These are phyloP conservation scores for Lepidochrysops patricia DNA, from an alignment of 2,888 invertebrate genomes.

Conservation along the genomic window DNA sequence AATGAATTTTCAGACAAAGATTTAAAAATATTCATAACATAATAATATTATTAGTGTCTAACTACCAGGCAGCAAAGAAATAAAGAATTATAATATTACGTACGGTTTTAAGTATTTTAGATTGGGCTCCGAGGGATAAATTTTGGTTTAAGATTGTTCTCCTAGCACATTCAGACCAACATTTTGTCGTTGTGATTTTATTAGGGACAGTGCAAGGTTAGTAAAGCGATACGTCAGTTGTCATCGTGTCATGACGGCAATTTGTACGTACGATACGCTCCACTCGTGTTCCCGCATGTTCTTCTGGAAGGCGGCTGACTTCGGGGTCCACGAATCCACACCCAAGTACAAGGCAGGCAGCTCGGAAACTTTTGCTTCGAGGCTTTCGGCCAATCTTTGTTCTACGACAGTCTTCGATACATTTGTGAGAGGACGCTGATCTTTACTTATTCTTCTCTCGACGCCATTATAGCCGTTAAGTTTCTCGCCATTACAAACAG, in stretches of 20 bases:
- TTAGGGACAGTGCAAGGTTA: not conserved
- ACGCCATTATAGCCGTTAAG: constrained; percentile 50
- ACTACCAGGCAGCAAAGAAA: no score
- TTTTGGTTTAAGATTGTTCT: not conserved
- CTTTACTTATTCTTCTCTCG: constrained; percentile 53
- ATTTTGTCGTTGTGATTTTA: not conserved
- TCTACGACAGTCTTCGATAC: constrained; percentile 62
- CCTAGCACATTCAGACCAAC: constrained; percentile 7
- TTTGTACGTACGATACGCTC: constrained; percentile 72
- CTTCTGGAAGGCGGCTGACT: constrained; percentile 75
- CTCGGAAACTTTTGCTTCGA: constrained; percentile 71
- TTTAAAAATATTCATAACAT: not conserved
- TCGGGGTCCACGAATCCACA: constrained; percentile 83
- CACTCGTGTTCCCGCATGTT: constrained; percentile 73
- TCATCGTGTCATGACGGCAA: constrained; percentile 10
- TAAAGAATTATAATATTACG: not conserved
- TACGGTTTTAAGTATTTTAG: not conserved
- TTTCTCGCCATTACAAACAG: constrained; percentile 66
- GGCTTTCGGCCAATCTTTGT: constrained; percentile 64
- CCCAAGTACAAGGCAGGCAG: constrained; percentile 82
- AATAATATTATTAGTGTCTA: no score
- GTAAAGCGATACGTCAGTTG: not conserved
- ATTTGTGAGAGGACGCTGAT: constrained; percentile 55
- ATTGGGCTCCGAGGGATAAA: not conserved
- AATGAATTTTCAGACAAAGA: constrained; percentile 11